phyloP scores from a whole-genome alignment of 2,113 vertebrate species.

The Mormyrus iriodes region DNA sequence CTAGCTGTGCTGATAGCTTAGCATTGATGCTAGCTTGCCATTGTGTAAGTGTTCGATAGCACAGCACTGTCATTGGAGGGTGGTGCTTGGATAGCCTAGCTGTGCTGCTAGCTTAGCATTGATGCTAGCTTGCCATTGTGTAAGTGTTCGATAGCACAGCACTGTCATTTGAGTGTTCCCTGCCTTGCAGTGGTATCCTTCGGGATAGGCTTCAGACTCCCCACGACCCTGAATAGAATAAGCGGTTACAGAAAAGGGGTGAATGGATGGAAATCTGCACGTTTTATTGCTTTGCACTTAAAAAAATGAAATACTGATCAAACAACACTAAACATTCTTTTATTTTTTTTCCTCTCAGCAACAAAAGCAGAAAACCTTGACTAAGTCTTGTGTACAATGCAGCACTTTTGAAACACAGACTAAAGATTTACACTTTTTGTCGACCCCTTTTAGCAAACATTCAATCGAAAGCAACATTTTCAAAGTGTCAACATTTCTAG shows the following conservation, averaged over 20 bases:
- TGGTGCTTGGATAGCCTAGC: neutral
- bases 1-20: neutral
- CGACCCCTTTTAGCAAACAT: neutral
- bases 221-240: no score
- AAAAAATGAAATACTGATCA: neutral
- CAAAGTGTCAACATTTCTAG: conserved; percentile 7
- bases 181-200: no score
- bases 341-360: neutral
- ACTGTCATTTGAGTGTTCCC: neutral
- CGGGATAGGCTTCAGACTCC: no score
- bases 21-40: neutral
- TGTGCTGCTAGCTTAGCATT: no score
- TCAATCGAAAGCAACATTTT: neutral
- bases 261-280: neutral
- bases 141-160: neutral
- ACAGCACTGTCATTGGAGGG: no score
- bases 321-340: neutral
- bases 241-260: no score
- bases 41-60: no score
- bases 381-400: neutral
- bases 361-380: neutral
- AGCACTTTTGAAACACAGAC: neutral
- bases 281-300: neutral
- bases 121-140: no score
- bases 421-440: neutral